Evolutionary conservation across 53 echinoderm and acorn worm genomes (phyloP).

Genomic region (Henricia sp.): DNA sequence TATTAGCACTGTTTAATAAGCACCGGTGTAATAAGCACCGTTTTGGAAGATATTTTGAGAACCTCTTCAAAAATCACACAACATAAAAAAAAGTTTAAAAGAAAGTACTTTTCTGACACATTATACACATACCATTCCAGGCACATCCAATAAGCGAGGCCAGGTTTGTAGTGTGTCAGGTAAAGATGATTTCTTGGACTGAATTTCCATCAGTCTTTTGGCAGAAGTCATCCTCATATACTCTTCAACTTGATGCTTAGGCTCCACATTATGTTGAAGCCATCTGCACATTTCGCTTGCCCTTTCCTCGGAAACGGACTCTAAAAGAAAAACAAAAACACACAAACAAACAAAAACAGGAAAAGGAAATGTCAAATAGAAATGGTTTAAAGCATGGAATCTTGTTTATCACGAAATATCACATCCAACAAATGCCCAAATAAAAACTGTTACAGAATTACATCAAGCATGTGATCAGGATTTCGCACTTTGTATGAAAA

Average conservation of each 20-base stretch:
- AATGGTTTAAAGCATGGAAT: not conserved
- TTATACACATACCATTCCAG: constrained; percentile 53
- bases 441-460: too few relatives aligned
- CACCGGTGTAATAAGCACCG: too few relatives aligned
- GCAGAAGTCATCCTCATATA: constrained; percentile 53
- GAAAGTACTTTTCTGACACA: not conserved
- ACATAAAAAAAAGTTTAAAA: too few relatives aligned
- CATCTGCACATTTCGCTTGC: constrained; percentile 49
- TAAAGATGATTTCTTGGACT: constrained; percentile 14
- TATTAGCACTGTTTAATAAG: too few relatives aligned
- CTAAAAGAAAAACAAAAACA: constrained; percentile 38
- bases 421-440: too few relatives aligned
- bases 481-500: too few relatives aligned
- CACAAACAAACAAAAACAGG: too few relatives aligned
- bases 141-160: constrained; percentile 54
- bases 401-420: not conserved
- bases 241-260: constrained; percentile 48
- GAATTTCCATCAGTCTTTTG: constrained; percentile 36
- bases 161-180: constrained; percentile 38
- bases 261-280: constrained; percentile 56
- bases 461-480: too few relatives aligned
- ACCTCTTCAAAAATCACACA: not conserved
- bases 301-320: constrained; percentile 53
- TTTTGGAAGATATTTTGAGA: not conserved
- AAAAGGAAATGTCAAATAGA: too few relatives aligned